phyloP scores from a whole-genome alignment of 2,888 invertebrate genomes.

The Lordiphosa fenestrarum region DNA sequence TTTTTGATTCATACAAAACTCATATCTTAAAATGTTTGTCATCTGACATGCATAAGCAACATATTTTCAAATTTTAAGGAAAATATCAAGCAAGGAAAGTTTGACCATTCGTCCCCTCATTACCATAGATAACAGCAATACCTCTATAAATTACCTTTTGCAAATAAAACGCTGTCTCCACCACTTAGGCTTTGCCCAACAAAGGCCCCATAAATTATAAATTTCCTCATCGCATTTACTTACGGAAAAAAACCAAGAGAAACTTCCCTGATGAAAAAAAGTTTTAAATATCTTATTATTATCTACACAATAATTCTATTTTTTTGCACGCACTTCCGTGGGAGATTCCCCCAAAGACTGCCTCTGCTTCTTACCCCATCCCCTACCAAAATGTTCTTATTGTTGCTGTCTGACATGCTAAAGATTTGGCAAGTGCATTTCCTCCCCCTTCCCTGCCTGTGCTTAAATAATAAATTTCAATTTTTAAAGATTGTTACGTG shows the following conservation, averaged over 20 bases:
- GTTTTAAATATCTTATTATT: slow-evolving; percentile 57
- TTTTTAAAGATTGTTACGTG: slow-evolving; percentile 65
- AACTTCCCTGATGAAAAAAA: slow-evolving; percentile 24
- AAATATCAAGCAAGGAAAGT: too few species aligned
- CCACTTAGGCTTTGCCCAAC: slow-evolving; percentile 17
- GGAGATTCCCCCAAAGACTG: slow-evolving; percentile 11
- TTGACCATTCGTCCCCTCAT: not conserved
- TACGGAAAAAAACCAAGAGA: slow-evolving; percentile 15
- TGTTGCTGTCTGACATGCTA: slow-evolving; percentile 41
- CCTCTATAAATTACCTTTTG: slow-evolving; percentile 25
- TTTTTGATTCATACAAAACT: too few species aligned
- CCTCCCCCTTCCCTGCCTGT: slow-evolving; percentile 16
- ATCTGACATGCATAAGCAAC: too few species aligned
- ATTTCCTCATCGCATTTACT: slow-evolving; percentile 44
- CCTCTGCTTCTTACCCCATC: not conserved
- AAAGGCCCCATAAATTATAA: slow-evolving; percentile 59
- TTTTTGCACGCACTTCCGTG: slow-evolving; percentile 51
- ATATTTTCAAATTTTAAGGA: too few species aligned
- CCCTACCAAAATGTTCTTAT: not conserved
- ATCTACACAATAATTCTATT: slow-evolving; percentile 46
- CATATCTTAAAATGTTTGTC: too few species aligned
- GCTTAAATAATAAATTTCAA: slow-evolving; percentile 70
- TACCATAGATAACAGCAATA: slow-evolving; percentile 36
- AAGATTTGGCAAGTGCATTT: slow-evolving; percentile 55
- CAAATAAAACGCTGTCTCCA: slow-evolving; percentile 8